These are phyloP conservation scores for Prietella phreatophila DNA, from an alignment of 2,113 vertebrate species.

Conservation along the genomic window DNA sequence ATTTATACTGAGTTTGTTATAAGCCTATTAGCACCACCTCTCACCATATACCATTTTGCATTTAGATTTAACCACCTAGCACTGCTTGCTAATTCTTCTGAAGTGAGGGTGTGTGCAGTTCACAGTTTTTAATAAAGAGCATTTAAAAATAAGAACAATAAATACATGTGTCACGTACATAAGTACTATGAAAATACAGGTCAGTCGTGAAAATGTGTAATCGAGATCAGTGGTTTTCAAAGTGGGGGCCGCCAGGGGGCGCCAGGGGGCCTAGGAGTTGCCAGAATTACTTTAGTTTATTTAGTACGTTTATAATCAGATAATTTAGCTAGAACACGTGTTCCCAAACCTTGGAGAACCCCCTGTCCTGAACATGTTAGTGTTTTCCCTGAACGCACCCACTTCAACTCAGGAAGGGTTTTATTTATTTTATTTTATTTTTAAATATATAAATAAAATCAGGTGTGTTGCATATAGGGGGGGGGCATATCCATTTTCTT, in stretches of 20 bases:
- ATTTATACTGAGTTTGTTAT: not conserved
- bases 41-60: not conserved
- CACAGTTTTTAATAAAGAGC: not conserved
- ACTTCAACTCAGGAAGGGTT: not conserved
- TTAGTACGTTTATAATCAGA: not conserved
- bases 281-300: no score
- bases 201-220: not conserved
- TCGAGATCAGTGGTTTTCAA: no score
- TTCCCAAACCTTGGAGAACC: not conserved
- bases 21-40: not conserved
- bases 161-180: not conserved
- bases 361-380: no score
- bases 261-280: no score
- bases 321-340: not conserved
- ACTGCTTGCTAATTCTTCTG: not conserved
- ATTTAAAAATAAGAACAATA: not conserved
- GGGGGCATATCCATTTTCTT: not conserved
- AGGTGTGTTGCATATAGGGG: not conserved
- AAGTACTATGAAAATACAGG: not conserved
- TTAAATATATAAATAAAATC: no score
- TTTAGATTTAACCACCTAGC: not conserved
- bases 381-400: no score
- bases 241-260: no score
- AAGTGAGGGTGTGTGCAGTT: not conserved
- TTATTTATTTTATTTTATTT: not conserved